phyloP scores from a whole-genome alignment of 2,888 invertebrate genomes.

The Drosophila acutilabella region DNA sequence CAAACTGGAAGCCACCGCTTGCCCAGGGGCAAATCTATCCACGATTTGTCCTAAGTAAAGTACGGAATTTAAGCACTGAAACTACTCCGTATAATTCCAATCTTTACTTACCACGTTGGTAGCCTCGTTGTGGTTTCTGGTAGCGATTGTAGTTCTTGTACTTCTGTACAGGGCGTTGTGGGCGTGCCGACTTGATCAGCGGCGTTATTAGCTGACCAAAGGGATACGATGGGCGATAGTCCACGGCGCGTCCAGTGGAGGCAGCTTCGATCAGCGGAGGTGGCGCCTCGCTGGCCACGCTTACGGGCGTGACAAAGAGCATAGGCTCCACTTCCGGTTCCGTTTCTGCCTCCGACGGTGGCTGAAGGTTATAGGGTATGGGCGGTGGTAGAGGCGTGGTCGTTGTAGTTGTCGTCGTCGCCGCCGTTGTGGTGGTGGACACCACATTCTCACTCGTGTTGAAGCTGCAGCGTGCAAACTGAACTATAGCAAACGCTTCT shows the following conservation, averaged over 20 bases:
- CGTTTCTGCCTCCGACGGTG: constrained; percentile 4
- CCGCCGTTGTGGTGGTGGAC: constrained; percentile 73
- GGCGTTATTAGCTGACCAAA: constrained; percentile 83
- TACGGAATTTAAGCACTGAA: not conserved
- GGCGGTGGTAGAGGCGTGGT: constrained; percentile 42
- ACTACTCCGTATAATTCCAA: constrained; percentile 45
- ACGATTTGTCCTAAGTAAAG: constrained; percentile 66
- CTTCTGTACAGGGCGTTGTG: constrained; percentile 29
- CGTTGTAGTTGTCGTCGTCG: constrained; percentile 19
- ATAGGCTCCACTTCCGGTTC: constrained; percentile 15
- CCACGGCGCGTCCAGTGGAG: constrained; percentile 83
- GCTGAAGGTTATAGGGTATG: constrained; percentile 70
- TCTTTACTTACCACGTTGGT: constrained; percentile 67
- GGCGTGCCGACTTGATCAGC: constrained; percentile 63
- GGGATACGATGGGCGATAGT: constrained; percentile 81
- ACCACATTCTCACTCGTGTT: constrained; percentile 81
- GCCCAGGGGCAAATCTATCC: constrained; percentile 84
- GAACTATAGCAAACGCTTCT: constrained; percentile 2
- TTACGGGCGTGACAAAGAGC: constrained; percentile 65
- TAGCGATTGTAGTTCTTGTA: constrained; percentile 28
- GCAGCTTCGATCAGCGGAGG: constrained; percentile 45
- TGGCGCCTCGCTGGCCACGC: constrained; percentile 24
- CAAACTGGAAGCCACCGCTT: constrained; percentile 78
- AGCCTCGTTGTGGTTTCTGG: constrained; percentile 26
- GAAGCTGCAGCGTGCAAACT: constrained; percentile 65